Evolutionary conservation across 2,113 vertebrate genomes (phyloP).

Genomic region (Rafetus swinhoei): DNA sequence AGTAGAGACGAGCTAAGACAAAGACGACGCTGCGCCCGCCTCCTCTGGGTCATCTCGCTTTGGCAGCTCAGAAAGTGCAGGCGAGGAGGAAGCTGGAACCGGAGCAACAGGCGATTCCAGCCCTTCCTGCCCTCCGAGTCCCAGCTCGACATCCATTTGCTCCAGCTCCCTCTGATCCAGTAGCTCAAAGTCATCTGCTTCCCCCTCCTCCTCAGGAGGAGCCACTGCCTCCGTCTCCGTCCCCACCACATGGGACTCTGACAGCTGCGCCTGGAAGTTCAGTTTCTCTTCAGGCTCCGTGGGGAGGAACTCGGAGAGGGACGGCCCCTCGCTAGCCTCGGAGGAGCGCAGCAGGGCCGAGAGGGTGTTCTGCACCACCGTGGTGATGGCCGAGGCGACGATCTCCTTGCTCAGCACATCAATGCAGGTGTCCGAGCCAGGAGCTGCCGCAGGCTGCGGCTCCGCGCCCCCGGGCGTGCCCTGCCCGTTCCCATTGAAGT

Average conservation of each 20-base stretch:
- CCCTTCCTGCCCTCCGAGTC: slow-evolving; percentile 70
- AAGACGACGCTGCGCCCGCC: slow-evolving; percentile 57
- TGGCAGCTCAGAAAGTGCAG: slow-evolving; percentile 47
- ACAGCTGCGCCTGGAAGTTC: slow-evolving; percentile 75
- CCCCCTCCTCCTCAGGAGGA: slow-evolving; percentile 80
- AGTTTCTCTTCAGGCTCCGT: slow-evolving; percentile 76
- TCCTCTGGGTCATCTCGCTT: slow-evolving; percentile 54
- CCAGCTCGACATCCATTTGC: slow-evolving; percentile 87
- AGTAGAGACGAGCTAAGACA: slow-evolving; percentile 60
- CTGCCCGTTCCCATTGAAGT: slow-evolving; percentile 91
- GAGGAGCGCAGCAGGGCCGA: slow-evolving; percentile 85
- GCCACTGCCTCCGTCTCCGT: slow-evolving; percentile 39
- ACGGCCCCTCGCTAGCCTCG: slow-evolving; percentile 77
- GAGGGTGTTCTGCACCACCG: slow-evolving; percentile 89
- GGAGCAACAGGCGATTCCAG: slow-evolving; percentile 52
- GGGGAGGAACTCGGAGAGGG: slow-evolving; percentile 76
- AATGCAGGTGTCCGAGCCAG: slow-evolving; percentile 73
- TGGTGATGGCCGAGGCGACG: slow-evolving; percentile 87
- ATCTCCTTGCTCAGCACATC: slow-evolving; percentile 90
- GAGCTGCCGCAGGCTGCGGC: slow-evolving; percentile 48
- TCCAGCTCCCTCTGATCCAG: slow-evolving; percentile 99
- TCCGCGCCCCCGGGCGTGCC: not conserved
- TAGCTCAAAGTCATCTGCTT: slow-evolving; percentile 94
- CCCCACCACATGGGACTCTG: slow-evolving; percentile 58
- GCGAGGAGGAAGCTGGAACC: not conserved